Conservation (phyloP, 2,888 invertebrate species). For the Cataglyphis rosenhaueri region DNA sequence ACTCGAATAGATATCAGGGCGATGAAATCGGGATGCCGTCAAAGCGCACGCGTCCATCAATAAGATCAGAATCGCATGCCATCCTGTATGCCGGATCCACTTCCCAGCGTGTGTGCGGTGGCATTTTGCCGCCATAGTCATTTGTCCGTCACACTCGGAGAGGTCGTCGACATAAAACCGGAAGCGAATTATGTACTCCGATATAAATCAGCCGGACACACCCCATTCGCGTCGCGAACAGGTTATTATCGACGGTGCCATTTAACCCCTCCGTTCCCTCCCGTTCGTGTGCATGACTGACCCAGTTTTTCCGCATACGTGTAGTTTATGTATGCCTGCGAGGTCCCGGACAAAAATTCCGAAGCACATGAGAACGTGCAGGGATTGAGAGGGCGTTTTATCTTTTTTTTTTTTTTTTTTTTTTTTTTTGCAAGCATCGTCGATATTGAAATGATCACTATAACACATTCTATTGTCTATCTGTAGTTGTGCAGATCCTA, state of each 20-base stretch:
- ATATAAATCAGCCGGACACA: conserved; percentile 51
- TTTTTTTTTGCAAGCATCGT: conserved; percentile 4
- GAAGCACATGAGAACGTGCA: background rate
- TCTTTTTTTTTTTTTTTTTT: too few species aligned
- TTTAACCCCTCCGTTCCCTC: background rate
- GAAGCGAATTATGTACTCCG: conserved; percentile 51
- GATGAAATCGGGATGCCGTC: conserved; percentile 60
- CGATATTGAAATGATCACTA: background rate
- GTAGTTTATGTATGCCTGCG: conserved; percentile 17
- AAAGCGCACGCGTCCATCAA: conserved; percentile 63
- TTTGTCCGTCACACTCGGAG: conserved; percentile 46
- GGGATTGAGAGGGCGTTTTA: background rate
- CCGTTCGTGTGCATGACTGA: background rate
- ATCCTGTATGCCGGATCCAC: conserved; percentile 10
- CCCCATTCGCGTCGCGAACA: conserved; percentile 47
- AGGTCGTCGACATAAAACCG: conserved; percentile 46
- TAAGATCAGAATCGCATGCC: conserved; percentile 49
- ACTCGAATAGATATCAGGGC: conserved; percentile 66
- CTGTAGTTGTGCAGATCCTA: too few species aligned
- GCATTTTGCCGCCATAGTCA: conserved; percentile 39
- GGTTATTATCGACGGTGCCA: conserved; percentile 47
- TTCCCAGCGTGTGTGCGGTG: conserved; percentile 1
- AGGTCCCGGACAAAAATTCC: conserved; percentile 22
- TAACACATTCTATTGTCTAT: background rate
- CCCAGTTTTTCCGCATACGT: conserved; percentile 39